A percentile compares a stretch with the other conserved stretches of the same genome.
Evolutionary conservation across 2,113 vertebrate species (phyloP).

Genomic region (Cottus gobio): DNA sequence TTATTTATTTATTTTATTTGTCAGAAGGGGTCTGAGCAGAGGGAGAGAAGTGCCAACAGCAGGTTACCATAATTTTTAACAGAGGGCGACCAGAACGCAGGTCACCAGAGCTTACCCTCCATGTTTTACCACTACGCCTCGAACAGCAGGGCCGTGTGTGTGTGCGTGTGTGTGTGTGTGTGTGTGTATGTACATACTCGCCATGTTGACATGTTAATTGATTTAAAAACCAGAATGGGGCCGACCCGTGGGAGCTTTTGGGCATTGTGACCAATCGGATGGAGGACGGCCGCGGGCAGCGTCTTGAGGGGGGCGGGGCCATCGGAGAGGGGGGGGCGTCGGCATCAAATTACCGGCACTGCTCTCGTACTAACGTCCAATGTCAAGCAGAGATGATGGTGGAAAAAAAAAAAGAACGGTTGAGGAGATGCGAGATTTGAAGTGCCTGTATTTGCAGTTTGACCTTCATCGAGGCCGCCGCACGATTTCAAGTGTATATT

Average conservation of each 20-base stretch:
- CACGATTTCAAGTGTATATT: conserved; percentile 23
- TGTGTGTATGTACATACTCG: neutral
- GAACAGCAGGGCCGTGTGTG: conserved; percentile 18
- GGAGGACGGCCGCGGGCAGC: neutral
- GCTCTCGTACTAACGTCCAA: conserved; percentile 21
- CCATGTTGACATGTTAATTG: conserved; percentile 52
- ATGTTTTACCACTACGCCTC: conserved; percentile 35
- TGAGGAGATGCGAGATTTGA: conserved; percentile 23
- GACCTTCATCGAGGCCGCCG: conserved; percentile 55
- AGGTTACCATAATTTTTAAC: conserved; percentile 23
- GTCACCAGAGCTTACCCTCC: conserved; percentile 7
- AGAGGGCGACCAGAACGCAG: conserved; percentile 9
- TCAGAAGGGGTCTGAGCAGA: neutral
- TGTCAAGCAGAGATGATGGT: neutral
- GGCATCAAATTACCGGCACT: conserved; percentile 32
- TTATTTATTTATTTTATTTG: neutral
- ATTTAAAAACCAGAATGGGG: conserved; percentile 44
- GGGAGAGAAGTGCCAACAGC: conserved; percentile 20
- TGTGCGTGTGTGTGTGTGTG: no score
- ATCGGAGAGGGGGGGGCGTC: neutral
- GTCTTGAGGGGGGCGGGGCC: neutral
- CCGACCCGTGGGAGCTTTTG: neutral
- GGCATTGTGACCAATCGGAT: conserved; percentile 18
- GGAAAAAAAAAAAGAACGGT: neutral
- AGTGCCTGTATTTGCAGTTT: conserved; percentile 34